Conservation (phyloP, 2,113 vertebrate species). For the Crypturellus undulatus region DNA sequence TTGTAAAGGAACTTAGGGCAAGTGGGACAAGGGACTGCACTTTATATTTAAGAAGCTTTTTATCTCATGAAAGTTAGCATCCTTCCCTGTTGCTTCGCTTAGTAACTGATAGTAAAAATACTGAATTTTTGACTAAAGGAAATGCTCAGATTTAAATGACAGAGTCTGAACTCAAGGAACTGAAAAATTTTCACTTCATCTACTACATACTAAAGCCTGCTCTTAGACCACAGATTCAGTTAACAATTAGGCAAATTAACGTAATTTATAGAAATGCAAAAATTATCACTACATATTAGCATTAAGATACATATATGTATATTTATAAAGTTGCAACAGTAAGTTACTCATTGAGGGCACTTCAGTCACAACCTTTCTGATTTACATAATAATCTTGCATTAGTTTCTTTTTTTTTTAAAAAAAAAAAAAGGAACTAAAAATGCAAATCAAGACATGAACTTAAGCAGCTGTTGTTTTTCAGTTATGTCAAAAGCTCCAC, state of each 20-base stretch:
- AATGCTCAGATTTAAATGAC: background rate
- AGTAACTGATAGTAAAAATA: background rate
- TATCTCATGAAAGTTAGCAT: background rate
- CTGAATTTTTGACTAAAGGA: background rate
- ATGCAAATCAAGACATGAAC: background rate
- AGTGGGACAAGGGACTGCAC: background rate
- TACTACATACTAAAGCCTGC: background rate
- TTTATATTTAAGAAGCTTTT: background rate
- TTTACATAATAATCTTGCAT: background rate
- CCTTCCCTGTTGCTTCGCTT: background rate
- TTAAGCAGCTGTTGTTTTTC: background rate
- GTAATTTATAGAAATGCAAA: background rate
- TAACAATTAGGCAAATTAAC: background rate
- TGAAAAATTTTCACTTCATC: background rate
- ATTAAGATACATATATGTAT: background rate
- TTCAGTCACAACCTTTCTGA: background rate
- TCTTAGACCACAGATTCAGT: background rate
- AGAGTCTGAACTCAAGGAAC: background rate
- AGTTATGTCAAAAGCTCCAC: background rate
- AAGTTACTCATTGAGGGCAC: background rate
- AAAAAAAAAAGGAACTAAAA: background rate
- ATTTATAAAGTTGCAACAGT: background rate
- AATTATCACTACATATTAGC: background rate
- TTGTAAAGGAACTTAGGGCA: background rate
- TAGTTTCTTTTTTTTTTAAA: background rate